Evolutionary conservation across 1,140 invertebrate species (phyloP).

Genomic region (silkworm (Bombyx mori)): ASM3026992v2 NC_085116.1:7888001-7888500

Average conservation of each 20-base stretch:
- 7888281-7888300: no score
- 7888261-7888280: no score
- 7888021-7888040: slow-evolving; percentile 53
- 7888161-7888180: no score
- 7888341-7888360: no score
- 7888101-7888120: slow-evolving; percentile 48
- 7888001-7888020: slow-evolving; percentile 60
- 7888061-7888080: slow-evolving; percentile 67
- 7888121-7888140: slow-evolving; percentile 31
- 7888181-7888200: no score
- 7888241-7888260: no score
- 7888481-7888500: slow-evolving; percentile 36
- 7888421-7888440: neutral
- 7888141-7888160: no score
- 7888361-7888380: neutral
- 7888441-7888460: slow-evolving; percentile 41
- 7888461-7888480: slow-evolving; percentile 68
- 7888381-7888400: neutral
- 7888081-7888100: slow-evolving; percentile 55
- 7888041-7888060: slow-evolving; percentile 59
- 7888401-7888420: neutral
- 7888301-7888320: no score
- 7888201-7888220: no score
- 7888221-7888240: no score
- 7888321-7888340: no score